These are phyloP conservation scores for Takifugu bimaculatus DNA, from an alignment of 2,113 vertebrate species.

Conservation along the genomic window DNA sequence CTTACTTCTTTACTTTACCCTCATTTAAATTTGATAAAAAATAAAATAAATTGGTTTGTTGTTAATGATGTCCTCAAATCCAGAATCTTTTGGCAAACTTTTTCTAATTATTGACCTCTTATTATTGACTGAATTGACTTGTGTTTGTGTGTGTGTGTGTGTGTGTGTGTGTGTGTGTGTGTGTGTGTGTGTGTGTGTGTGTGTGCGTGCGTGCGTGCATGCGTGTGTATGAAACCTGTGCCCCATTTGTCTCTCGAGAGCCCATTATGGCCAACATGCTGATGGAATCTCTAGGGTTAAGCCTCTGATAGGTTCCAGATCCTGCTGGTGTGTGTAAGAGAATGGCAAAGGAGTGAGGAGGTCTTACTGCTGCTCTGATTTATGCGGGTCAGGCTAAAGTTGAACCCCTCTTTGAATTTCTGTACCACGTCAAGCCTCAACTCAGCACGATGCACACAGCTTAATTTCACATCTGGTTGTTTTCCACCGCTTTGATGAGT, in stretches of 20 bases:
- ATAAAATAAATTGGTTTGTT: no score
- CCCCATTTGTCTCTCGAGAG: slow-evolving; percentile 60
- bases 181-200: no score
- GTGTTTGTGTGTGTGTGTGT: no score
- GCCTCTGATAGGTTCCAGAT: slow-evolving; percentile 70
- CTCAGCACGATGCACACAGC: slow-evolving; percentile 14
- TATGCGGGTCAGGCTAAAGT: slow-evolving; percentile 53
- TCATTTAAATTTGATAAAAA: no score
- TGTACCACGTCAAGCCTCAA: slow-evolving; percentile 12
- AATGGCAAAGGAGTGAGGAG: slow-evolving; percentile 30
- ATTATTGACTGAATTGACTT: no score
- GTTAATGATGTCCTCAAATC: no score
- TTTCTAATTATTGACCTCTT: no score
- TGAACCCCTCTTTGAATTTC: slow-evolving; percentile 7
- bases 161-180: no score
- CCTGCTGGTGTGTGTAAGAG: slow-evolving; percentile 45
- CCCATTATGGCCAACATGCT: slow-evolving; percentile 47
- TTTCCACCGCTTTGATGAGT: slow-evolving; percentile 36
- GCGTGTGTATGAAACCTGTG: slow-evolving; percentile 24
- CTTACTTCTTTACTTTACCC: no score
- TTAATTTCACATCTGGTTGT: slow-evolving; percentile 30
- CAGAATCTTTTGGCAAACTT: no score
- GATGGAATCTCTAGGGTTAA: slow-evolving; percentile 46
- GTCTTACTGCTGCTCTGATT: slow-evolving; percentile 41
- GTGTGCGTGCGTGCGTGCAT: no score